These are phyloP conservation scores for Pelvicachromis taeniatus DNA, from an alignment of 2,113 vertebrate genomes.

Conservation along the genomic window DNA sequence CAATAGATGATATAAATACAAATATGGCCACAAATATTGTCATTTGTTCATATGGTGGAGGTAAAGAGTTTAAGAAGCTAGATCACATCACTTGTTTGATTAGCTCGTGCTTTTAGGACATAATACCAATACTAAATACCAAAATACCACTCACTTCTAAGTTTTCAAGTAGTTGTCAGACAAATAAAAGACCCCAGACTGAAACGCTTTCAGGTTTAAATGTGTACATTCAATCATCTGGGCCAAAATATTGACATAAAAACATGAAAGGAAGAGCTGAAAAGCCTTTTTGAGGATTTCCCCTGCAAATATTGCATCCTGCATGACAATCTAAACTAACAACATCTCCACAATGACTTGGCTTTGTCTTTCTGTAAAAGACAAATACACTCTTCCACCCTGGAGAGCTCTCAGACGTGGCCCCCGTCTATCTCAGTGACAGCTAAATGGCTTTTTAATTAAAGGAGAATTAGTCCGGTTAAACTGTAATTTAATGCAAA, in stretches of 20 bases:
- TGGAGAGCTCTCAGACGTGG: conserved; percentile 44
- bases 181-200: not conserved
- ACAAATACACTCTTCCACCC: conserved; percentile 45
- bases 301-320: not conserved
- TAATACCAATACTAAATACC: not conserved
- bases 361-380: conserved; percentile 24
- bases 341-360: not conserved
- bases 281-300: not conserved
- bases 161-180: not conserved
- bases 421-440: conserved; percentile 79
- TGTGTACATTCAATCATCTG: not conserved
- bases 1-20: not conserved
- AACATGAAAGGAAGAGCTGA: not conserved
- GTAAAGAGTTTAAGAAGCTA: not conserved
- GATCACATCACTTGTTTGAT: not conserved
- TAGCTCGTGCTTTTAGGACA: not conserved
- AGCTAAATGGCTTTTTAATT: conserved; percentile 96
- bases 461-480: conserved; percentile 89
- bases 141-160: not conserved
- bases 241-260: not conserved
- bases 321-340: not conserved
- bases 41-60: not conserved
- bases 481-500: conserved; percentile 97
- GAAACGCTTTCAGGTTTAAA: not conserved
- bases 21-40: not conserved